Base-by-base conservation (phyloP, 2,797 vertebrate species). In the Eulemur mongoz region DNA sequence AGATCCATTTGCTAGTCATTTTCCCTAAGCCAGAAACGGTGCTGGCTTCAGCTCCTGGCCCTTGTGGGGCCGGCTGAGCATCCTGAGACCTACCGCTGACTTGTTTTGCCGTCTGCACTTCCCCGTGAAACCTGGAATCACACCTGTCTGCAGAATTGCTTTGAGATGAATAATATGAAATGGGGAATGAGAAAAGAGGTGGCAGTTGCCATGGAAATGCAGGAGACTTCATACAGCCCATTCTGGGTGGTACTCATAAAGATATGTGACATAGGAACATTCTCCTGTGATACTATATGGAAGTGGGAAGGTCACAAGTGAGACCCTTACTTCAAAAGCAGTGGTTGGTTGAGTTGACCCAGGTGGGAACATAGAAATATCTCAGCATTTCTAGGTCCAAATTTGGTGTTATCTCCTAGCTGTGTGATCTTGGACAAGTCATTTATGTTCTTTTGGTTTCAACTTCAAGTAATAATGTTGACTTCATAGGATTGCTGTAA, bases 181-280 rank as follows among this genome's bases (percentile, higher is more conserved):
- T 52, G 32, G 14, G 27, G 27, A 67, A 80, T 12, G 17, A 93
- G 65, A 72, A 93, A 43, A 89, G 45, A 91, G 48, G 35, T 80
- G 70, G 69, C 50, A 72, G 93, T 93, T 92, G 83, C 87, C 50
- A 65, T 92, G 72, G 93, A 92, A 89, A 92, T 81, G 9, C 7
- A 81, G 27, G 38, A 89, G 43, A 70, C 69, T 93, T 93, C 67
- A 48, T 59, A 32, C 32, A 73, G 43, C 52, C 35, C 23, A 59
- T 63, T 76, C 83, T 13, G 48, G 25, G n/a, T 45, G 61, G 61
- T 18, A 87, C 22, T 87, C 70, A 72, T 63, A 65, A 91, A 78
- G 25, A 22, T 38, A 20, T 90, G 38, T 50, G 63, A 91, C 90
- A 65, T 52, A 80, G 76, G 40, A 69, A 50, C 61, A 38, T 52